These are phyloP conservation scores for Plotosus lineatus DNA, from an alignment of 2,113 vertebrate species.

Conservation along the genomic window DNA sequence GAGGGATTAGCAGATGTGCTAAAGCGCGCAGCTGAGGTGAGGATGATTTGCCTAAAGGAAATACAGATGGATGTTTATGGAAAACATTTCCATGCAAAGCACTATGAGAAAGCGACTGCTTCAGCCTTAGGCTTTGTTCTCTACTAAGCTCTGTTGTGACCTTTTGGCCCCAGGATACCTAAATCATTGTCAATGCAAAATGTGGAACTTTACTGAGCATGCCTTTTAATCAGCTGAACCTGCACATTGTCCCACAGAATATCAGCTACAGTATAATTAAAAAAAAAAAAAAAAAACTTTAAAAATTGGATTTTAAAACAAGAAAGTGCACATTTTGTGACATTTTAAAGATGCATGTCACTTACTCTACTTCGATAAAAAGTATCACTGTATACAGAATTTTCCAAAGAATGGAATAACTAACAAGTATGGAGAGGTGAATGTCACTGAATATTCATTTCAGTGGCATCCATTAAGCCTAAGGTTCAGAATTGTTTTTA, in stretches of 20 bases:
- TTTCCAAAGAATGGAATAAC: no score
- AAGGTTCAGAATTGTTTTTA: no score
- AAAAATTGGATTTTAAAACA: no score
- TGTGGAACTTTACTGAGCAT: background rate
- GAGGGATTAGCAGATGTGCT: constrained; percentile 18
- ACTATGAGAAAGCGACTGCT: background rate
- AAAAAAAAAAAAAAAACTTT: no score
- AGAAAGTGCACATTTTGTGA: no score
- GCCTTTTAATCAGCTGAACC: background rate
- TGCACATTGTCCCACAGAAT: background rate
- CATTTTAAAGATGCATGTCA: no score
- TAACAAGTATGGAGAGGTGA: no score
- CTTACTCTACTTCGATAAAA: no score
- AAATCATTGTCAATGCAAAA: background rate
- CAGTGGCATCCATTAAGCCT: no score
- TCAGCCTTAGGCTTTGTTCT: background rate
- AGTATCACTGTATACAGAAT: no score
- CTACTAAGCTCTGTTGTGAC: background rate
- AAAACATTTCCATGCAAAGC: constrained; percentile 2
- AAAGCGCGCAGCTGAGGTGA: constrained; percentile 7
- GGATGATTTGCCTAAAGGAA: constrained; percentile 22
- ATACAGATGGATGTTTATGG: constrained; percentile 21
- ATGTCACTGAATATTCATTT: no score
- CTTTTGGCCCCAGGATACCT: no score
- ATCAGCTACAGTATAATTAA: background rate